Conservation (phyloP, 92 coral and sea anemone species). For the Porites divaricata region DNA sequence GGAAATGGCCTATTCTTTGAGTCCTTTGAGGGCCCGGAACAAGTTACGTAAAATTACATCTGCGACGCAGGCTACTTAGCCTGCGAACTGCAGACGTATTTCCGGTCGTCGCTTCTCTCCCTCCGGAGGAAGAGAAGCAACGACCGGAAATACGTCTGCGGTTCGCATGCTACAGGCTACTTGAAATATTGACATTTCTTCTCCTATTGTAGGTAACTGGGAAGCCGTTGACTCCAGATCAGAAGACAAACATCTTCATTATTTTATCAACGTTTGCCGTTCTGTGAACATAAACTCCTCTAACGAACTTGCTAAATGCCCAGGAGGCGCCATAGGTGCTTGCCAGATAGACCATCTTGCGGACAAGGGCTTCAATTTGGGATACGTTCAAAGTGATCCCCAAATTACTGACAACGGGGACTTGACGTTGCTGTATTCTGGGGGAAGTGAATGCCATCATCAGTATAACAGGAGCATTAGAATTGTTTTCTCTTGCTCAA, state of each 20-base stretch:
- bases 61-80: not conserved
- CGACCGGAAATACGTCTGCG: too few relatives aligned
- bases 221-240: constrained; percentile 90
- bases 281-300: constrained; percentile 69
- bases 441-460: constrained; percentile 86
- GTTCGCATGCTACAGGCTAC: too few relatives aligned
- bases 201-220: constrained; percentile 93
- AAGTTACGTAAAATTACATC: too few relatives aligned
- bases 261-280: constrained; percentile 89
- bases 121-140: too few relatives aligned
- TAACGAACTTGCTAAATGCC: constrained; percentile 45
- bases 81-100: too few relatives aligned
- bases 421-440: constrained; percentile 77
- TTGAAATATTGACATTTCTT: not conserved
- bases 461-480: constrained; percentile 86
- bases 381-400: constrained; percentile 80
- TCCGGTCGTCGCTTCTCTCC: too few relatives aligned
- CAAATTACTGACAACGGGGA: constrained; percentile 51
- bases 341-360: constrained; percentile 82
- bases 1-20: too few relatives aligned
- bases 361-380: constrained; percentile 71
- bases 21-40: too few relatives aligned
- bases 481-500: constrained; percentile 79
- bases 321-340: constrained; percentile 80
- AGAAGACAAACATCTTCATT: constrained; percentile 77